Conservation (phyloP, 2,888 invertebrate species). For the Antheraea assamensis region DNA sequence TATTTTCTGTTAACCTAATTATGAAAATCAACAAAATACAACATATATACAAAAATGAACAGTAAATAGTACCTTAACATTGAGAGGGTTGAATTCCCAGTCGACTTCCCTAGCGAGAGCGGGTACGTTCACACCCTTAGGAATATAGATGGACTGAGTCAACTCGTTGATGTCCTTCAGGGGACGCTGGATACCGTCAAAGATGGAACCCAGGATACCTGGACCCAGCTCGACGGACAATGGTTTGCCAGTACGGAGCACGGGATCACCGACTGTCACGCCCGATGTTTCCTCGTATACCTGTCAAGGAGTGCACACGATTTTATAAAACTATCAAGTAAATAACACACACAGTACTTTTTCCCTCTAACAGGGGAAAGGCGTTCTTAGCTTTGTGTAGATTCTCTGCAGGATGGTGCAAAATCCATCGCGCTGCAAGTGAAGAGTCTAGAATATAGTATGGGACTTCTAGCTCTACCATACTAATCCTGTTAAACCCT, state of each 20-base stretch:
- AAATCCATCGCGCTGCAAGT: too few relatives aligned
- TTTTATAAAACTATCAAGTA: not conserved
- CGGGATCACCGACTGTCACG: constrained; percentile 99
- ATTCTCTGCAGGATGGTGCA: too few relatives aligned
- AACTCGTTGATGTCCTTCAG: constrained; percentile 97
- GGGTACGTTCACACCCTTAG: constrained; percentile 99
- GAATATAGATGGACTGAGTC: constrained; percentile 99
- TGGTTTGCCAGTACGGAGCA: constrained; percentile 98
- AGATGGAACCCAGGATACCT: constrained; percentile 99
- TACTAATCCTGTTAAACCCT: too few relatives aligned
- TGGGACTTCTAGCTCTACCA: too few relatives aligned
- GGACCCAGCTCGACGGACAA: constrained; percentile 99
- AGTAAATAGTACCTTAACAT: constrained; percentile 84
- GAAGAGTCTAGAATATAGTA: too few relatives aligned
- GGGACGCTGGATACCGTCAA: constrained; percentile 99
- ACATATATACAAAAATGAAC: not conserved
- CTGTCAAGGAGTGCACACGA: constrained; percentile 54
- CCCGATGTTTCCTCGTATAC: constrained; percentile 98
- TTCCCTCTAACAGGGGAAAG: not conserved
- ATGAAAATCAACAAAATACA: too few relatives aligned
- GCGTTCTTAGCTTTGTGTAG: too few relatives aligned
- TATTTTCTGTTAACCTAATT: too few relatives aligned
- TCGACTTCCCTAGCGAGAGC: constrained; percentile 88
- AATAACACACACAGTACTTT: not conserved
- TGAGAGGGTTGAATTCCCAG: constrained; percentile 97